Evolutionary conservation across 2,797 vertebrate species (phyloP).

Genomic region (Bryconaethiops microstoma): DNA sequence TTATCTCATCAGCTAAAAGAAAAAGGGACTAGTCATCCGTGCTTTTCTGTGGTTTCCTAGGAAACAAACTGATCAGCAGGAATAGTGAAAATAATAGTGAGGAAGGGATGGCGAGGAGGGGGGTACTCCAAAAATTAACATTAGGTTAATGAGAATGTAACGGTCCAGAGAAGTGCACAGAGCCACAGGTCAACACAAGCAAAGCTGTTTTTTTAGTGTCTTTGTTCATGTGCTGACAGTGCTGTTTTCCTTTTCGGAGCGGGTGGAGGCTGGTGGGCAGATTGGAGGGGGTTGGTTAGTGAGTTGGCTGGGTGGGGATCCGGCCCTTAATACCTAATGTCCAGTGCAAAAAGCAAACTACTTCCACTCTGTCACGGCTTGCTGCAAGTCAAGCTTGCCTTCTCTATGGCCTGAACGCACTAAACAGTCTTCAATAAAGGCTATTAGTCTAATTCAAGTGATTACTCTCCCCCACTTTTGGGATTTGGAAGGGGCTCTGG

Average conservation of each 20-base stretch:
- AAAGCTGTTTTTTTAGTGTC: slow-evolving; percentile 35
- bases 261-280: slow-evolving; percentile 17
- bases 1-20: slow-evolving; percentile 53
- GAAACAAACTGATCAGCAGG: slow-evolving; percentile 55
- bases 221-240: slow-evolving; percentile 43
- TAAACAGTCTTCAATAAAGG: slow-evolving; percentile 61
- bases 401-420: slow-evolving; percentile 56
- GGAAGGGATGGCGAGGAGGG: slow-evolving; percentile 1
- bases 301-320: slow-evolving; percentile 45
- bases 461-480: slow-evolving; percentile 53
- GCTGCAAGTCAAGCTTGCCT: slow-evolving; percentile 55
- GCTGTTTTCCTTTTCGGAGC: slow-evolving; percentile 36
- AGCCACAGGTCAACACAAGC: slow-evolving; percentile 47
- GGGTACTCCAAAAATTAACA: slow-evolving; percentile 37
- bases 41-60: slow-evolving; percentile 56
- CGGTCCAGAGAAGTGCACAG: slow-evolving; percentile 41
- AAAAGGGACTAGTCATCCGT: slow-evolving; percentile 50
- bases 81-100: slow-evolving; percentile 46
- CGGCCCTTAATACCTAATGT: slow-evolving; percentile 45
- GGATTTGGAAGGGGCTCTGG: slow-evolving; percentile 48
- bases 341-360: slow-evolving; percentile 47
- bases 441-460: slow-evolving; percentile 65
- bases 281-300: slow-evolving; percentile 18
- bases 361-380: slow-evolving; percentile 53
- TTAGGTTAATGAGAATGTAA: slow-evolving; percentile 47